These are phyloP conservation scores for Clangula hyemalis DNA, from an alignment of 2,797 vertebrate species.

Conservation along the genomic window DNA sequence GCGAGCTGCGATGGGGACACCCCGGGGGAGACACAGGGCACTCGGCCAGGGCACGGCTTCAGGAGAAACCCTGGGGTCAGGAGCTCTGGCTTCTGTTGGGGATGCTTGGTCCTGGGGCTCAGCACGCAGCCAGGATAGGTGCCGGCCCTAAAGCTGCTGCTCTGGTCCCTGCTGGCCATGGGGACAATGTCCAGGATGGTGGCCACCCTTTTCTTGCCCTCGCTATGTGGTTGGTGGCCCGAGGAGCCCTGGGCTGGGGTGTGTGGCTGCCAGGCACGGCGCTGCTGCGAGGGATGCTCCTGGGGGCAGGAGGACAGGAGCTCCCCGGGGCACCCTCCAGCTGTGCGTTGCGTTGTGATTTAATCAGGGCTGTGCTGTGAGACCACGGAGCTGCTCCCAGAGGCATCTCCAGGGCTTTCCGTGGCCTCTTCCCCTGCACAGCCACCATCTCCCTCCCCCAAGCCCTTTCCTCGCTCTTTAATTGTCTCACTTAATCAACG, in stretches of 20 bases:
- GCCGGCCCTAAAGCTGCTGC: neutral
- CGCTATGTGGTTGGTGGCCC: neutral
- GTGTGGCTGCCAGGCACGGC: fast-evolving
- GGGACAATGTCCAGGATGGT: neutral
- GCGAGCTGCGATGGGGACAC: neutral
- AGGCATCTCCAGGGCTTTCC: neutral
- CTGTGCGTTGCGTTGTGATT: conserved; percentile 6
- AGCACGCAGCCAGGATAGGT: neutral
- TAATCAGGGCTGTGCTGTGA: neutral
- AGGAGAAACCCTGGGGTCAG: fast-evolving
- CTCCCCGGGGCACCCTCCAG: conserved; percentile 27
- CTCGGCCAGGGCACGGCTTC: neutral
- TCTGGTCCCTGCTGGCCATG: neutral
- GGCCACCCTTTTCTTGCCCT: neutral
- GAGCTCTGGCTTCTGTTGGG: neutral
- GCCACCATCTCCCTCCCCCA: neutral
- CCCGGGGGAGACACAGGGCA: fast-evolving
- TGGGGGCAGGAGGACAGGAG: neutral
- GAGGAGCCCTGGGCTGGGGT: neutral
- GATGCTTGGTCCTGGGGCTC: neutral
- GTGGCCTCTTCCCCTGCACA: neutral
- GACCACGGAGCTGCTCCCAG: neutral
- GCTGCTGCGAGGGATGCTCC: neutral
- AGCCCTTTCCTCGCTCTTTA: neutral
- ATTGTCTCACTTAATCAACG: neutral